Evolutionary conservation across 2,888 invertebrate species (phyloP), one percentile per base, ranked within the genome.

Genomic region (Hylaea fasciaria): DNA sequence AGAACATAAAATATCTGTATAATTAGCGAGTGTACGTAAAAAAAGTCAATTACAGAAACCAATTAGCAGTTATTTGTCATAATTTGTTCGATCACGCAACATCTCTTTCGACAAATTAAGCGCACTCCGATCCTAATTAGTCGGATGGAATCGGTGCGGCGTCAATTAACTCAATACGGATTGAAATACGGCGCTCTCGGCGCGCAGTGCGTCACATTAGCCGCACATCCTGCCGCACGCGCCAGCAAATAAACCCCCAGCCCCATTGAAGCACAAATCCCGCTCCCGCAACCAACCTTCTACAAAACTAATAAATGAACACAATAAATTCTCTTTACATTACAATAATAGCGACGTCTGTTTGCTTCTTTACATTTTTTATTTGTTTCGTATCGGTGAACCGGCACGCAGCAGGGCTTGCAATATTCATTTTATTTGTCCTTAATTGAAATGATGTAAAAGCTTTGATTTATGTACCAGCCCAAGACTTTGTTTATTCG

Each of bases 281-380:
- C 81, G 17, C 50, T 39, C 43, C 41, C 61, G 80, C 81, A 74
- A 80, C 82, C 82, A 78, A 80, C 81, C 81, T 85, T 81, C 85
- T 86, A 83, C 85, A 77, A 80, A 89, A 85, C 83, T 85, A 89
- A 91, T 89, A 88, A 86, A 89, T 82, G 80, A 85, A 83, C 77
- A 82, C 85, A 83, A 88, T 89, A 87, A 87, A 89, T 89, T 86
- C 78, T 82, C 78, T 82, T 66, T 67, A 66, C 67, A 69, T 69
- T 82, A 82, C 83, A 84, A 87, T 82, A 83, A 82, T 81, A 81
- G 79, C 74, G 73, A 77, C 80, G 78, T 80, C 78, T 74, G 65
- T 76, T 73, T 64, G 72, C 73, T 72, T 72, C 74, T 76, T 74
- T 73, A 71, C 73, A 76, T 70, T 70, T 70, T 71, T 66, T 65